A percentile compares a stretch with the other conserved stretches of the same genome.
Evolutionary conservation across 1,140 invertebrate genomes (phyloP).

Genomic region (Brachionus koreanus): DNA sequence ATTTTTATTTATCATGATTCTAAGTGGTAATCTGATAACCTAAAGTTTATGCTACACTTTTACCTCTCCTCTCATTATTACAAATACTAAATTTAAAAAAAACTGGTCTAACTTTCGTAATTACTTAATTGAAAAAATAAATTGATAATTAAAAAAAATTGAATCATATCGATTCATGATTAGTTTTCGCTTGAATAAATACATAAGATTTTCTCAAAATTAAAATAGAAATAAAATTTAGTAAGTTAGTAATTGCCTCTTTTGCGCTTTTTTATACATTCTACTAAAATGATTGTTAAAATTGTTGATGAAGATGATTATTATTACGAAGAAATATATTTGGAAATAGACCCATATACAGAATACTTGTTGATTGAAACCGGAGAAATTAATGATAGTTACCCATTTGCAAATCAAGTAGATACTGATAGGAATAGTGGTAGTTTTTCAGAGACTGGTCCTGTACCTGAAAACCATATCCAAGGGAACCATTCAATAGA

Average conservation of each 20-base stretch:
- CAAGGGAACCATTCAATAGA: background rate
- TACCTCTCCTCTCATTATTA: too few species aligned
- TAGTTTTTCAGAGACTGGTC: background rate
- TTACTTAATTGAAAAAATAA: too few species aligned
- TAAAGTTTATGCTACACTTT: background rate
- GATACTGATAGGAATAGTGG: background rate
- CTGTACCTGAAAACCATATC: background rate
- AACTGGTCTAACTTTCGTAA: too few species aligned
- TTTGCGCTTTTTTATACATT: background rate
- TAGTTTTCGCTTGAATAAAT: background rate
- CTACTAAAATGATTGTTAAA: background rate
- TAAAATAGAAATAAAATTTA: background rate
- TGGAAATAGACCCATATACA: background rate
- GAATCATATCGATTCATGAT: background rate
- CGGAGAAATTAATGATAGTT: background rate
- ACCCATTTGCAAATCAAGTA: background rate
- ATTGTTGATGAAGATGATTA: background rate
- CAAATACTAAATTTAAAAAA: too few species aligned
- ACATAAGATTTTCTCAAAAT: background rate
- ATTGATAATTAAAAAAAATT: too few species aligned
- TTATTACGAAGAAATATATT: background rate
- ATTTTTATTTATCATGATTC: background rate
- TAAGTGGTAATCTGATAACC: background rate
- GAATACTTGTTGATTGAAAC: background rate
- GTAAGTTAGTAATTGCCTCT: too few species aligned